Percentiles rank a stretch among this genome's conserved stretches.
These are phyloP conservation scores for Drosophila pectinifera DNA, from an alignment of 1,140 invertebrate species.

Conservation along the genomic window DNA sequence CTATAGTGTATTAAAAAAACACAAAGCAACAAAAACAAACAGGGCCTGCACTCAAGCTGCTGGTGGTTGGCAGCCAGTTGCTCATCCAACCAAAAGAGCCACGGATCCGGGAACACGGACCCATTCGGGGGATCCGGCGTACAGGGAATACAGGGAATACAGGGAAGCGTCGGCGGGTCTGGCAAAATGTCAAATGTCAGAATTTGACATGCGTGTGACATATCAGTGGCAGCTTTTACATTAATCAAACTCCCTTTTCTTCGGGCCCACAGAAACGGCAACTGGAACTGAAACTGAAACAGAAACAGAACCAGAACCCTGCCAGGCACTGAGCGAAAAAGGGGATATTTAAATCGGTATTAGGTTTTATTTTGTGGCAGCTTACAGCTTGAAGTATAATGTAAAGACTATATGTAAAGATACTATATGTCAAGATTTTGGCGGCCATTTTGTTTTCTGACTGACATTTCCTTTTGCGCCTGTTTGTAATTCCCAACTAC, in stretches of 20 bases:
- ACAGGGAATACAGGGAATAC: slow-evolving; percentile 18
- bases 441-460: neutral
- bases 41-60: slow-evolving; percentile 72
- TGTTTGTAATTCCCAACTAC: neutral
- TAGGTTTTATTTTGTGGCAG: neutral
- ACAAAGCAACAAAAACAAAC: slow-evolving; percentile 41
- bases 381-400: no score
- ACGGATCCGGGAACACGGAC: slow-evolving; percentile 21
- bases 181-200: slow-evolving; percentile 85
- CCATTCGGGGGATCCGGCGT: slow-evolving; percentile 7
- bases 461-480: no score
- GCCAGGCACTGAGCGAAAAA: slow-evolving; percentile 17
- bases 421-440: no score
- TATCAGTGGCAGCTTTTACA: slow-evolving; percentile 85
- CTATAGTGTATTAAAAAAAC: slow-evolving; percentile 36
- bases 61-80: slow-evolving; percentile 70
- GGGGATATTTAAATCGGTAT: neutral
- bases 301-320: slow-evolving; percentile 12
- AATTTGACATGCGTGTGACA: slow-evolving; percentile 85
- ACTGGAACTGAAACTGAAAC: slow-evolving; percentile 38
- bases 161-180: slow-evolving; percentile 60
- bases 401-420: no score
- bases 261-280: slow-evolving; percentile 43
- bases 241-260: slow-evolving; percentile 85
- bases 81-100: slow-evolving; percentile 76